Base-by-base conservation (phyloP, 2,888 invertebrate species). In the Platycnemis pennipes region DNA sequence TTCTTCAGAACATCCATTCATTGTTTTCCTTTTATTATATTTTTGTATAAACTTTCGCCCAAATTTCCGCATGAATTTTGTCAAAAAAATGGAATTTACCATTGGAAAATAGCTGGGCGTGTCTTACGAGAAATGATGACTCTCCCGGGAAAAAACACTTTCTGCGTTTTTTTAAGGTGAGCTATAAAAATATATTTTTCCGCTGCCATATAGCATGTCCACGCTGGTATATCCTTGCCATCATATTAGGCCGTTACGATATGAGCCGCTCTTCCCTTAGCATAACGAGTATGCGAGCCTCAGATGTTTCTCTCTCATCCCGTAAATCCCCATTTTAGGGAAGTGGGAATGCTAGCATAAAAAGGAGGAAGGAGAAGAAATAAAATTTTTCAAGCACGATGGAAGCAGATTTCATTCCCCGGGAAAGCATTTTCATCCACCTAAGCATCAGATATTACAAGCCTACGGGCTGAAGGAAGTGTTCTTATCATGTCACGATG, bases 251-350 rank as follows among this genome's bases (percentile, higher is more conserved):
- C 87, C 22, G 22, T 87, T 44, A 87, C 44, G 87, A 44, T 45
- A 87, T 87, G 26, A 87, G 87, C 87, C 31, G 31, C 31, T 22
- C 87, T 8, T 45, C 45, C 87, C 45, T 87, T 22, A 45, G 44
- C 87, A 45, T 87, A 87, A 87, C 45, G 87, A 87, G 87, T 26
- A 87, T 87, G 45, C 44, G 87, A 45, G 87, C 44, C 87, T 19
- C 87, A 87, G 87, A 87, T 87, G 87, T 87, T 69, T 87, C 87
- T 87, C n/a, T 44, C 45, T 44, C 87, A 26, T 87, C 87, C 45
- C 8, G 45, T 22, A 87, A 45, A 87, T 87, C 87, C 87, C 45
- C 45, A 87, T 87, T 22, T 87, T 8, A 22, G 16, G 31, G 87
- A n/a, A 77, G 31, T 5, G 87, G 87, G 87, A 77, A 31, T 13